Base-by-base conservation (phyloP, 2,797 vertebrate genomes). In the Alfaro cultratus region DNA sequence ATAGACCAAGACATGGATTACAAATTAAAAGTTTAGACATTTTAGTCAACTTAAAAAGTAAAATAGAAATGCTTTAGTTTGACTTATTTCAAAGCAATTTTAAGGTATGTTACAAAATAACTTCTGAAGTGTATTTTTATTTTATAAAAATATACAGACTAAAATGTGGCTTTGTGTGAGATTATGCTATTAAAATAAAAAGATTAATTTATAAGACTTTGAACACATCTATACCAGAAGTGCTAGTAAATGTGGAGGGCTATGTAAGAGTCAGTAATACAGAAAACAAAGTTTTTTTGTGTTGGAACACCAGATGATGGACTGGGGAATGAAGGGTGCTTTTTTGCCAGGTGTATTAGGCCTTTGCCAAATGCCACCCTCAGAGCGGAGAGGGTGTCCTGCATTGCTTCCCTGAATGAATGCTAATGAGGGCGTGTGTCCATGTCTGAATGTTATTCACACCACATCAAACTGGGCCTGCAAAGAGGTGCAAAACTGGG, bases 401-500 rank as follows among this genome's bases (percentile, higher is more conserved):
- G 94, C 91, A 89, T 92, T 86, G 87, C 90, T 85, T 92, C 89
- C 82, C 90, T 92, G 92, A 94, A 94, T 92, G 93, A 94, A 94
- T 94, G 93, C 93, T 94, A 95, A 93, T 94, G 94, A 94, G 93
- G 92, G 92, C 93, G 91, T 94, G 93, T 93, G 92, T 93, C 93
- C 95, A 92, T 92, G 94, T 96, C 93, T 95, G 92, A 95, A 95
- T 95, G 95, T 95, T 96, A 95, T 96, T 96, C 94, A 96, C 95
- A 96, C 94, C 94, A 95, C 94, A 96, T 96, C 95, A 96, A 95
- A 95, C 94, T 94, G 95, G 90, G 94, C 92, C 93, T 93, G 94
- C 94, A 95, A 96, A 94, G 95, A 95, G 95, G 95, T 95, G 94
- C 95, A 95, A 96, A 96, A 95, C 94, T 93, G 89, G 91, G 88